A percentile compares a stretch with the other conserved stretches of the same genome.
These are phyloP conservation scores for Galemys pyrenaicus DNA, from an alignment of 2,113 vertebrate species.

Conservation along the genomic window DNA sequence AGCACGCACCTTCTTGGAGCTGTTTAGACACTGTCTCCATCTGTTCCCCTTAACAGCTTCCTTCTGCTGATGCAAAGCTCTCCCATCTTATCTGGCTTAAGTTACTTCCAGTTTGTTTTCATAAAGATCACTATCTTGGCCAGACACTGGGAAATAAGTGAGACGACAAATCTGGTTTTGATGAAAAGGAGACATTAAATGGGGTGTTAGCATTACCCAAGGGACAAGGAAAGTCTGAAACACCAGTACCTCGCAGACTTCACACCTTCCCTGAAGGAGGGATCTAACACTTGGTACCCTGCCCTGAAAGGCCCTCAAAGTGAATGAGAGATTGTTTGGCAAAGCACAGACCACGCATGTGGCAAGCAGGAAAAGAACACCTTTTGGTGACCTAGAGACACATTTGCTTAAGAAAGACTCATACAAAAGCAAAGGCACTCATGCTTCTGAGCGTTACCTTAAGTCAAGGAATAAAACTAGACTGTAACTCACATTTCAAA, in stretches of 20 bases:
- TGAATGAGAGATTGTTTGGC: background rate
- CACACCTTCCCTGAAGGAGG: background rate
- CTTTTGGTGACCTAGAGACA: background rate
- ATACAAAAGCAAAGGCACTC: background rate
- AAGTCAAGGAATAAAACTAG: slow-evolving; percentile 30
- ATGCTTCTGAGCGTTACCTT: background rate
- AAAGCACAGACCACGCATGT: background rate
- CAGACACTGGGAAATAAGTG: slow-evolving; percentile 73
- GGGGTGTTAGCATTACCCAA: slow-evolving; percentile 60
- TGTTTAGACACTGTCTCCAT: background rate
- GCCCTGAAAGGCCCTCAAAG: too few species aligned
- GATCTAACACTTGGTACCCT: background rate
- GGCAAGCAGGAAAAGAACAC: background rate
- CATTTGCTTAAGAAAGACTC: background rate
- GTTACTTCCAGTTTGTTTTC: slow-evolving; percentile 73
- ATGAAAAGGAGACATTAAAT: slow-evolving; percentile 70
- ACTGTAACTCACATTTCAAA: background rate
- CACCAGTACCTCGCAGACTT: slow-evolving; percentile 33
- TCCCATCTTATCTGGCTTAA: slow-evolving; percentile 68
- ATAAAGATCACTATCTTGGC: slow-evolving; percentile 68
- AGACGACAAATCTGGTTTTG: slow-evolving; percentile 71
- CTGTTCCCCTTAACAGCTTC: slow-evolving; percentile 59
- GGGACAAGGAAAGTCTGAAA: slow-evolving; percentile 58
- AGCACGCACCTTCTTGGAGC: background rate
- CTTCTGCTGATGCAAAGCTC: background rate